Evolutionary conservation across 2,888 invertebrate genomes (phyloP).

Genomic region (Tupiocoris notatus): DNA sequence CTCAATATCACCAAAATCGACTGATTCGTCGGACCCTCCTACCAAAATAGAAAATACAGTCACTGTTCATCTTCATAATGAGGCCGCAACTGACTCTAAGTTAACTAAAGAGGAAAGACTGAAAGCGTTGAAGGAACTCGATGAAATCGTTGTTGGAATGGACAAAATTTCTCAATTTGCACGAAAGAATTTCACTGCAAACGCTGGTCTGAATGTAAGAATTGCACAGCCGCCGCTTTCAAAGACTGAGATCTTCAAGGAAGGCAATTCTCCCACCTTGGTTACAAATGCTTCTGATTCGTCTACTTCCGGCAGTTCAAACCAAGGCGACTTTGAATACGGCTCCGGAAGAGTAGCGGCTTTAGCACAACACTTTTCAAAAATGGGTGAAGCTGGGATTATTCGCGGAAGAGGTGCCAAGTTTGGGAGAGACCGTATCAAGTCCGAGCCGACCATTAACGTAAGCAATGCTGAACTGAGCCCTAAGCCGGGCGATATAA

Average conservation of each 20-base stretch:
- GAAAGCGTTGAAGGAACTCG: constrained; percentile 50
- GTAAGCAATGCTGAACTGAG: constrained; percentile 38
- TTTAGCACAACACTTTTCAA: constrained; percentile 66
- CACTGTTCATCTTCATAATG: background rate
- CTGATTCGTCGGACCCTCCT: constrained; percentile 42
- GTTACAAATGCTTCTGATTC: constrained; percentile 53
- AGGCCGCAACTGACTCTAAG: constrained; percentile 17
- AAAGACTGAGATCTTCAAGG: constrained; percentile 13
- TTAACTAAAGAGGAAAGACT: constrained; percentile 50
- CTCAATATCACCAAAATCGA: constrained; percentile 46
- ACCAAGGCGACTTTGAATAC: constrained; percentile 53
- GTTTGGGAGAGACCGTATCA: constrained; percentile 40
- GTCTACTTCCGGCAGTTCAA: constrained; percentile 30
- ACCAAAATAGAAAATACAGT: constrained; percentile 5
- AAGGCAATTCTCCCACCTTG: constrained; percentile 49
- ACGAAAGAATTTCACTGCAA: constrained; percentile 44
- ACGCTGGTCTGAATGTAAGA: background rate
- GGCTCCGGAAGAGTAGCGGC: constrained; percentile 70
- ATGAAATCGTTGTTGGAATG: constrained; percentile 50
- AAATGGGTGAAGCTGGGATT: constrained; percentile 54
- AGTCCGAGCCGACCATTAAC: constrained; percentile 54
- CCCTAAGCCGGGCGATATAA: constrained; percentile 47
- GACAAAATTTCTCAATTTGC: constrained; percentile 46
- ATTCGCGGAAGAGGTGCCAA: constrained; percentile 51
- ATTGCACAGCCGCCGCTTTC: background rate